A percentile compares a stretch with the other conserved stretches of the same genome.
Evolutionary conservation across 2,113 vertebrate species (phyloP).

Genomic region (Labeo catla): DNA sequence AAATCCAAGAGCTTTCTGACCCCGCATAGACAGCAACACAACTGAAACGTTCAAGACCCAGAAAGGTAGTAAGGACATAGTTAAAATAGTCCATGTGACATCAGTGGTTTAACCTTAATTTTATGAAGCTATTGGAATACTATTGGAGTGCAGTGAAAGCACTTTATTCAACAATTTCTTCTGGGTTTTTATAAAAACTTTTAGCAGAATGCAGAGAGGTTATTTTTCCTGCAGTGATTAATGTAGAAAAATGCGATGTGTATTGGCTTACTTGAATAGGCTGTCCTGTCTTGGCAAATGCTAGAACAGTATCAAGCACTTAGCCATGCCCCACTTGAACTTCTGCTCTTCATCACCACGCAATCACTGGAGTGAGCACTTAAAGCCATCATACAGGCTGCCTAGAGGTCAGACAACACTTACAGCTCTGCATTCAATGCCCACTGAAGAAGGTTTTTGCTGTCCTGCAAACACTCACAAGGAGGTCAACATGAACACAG

Average conservation of each 20-base stretch:
- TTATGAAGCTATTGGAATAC: too few relatives aligned
- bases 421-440: not conserved
- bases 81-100: too few relatives aligned
- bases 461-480: not conserved
- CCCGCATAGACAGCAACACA: too few relatives aligned
- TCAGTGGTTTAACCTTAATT: too few relatives aligned
- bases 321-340: not conserved
- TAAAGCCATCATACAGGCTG: not conserved
- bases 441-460: not conserved
- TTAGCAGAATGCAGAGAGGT: not conserved
- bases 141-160: too few relatives aligned
- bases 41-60: too few relatives aligned
- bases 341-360: conserved; percentile 7
- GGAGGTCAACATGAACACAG: not conserved
- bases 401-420: conserved; percentile 22
- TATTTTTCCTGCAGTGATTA: not conserved
- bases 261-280: not conserved
- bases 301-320: not conserved
- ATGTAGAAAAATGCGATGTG: not conserved
- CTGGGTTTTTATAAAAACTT: too few relatives aligned
- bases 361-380: conserved; percentile 14
- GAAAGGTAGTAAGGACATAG: too few relatives aligned
- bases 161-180: too few relatives aligned
- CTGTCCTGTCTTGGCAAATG: not conserved
- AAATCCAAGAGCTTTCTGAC: too few relatives aligned